These are phyloP conservation scores for Rhabdomys pumilio DNA, from an alignment of 2,797 vertebrate genomes.

Conservation along the genomic window DNA sequence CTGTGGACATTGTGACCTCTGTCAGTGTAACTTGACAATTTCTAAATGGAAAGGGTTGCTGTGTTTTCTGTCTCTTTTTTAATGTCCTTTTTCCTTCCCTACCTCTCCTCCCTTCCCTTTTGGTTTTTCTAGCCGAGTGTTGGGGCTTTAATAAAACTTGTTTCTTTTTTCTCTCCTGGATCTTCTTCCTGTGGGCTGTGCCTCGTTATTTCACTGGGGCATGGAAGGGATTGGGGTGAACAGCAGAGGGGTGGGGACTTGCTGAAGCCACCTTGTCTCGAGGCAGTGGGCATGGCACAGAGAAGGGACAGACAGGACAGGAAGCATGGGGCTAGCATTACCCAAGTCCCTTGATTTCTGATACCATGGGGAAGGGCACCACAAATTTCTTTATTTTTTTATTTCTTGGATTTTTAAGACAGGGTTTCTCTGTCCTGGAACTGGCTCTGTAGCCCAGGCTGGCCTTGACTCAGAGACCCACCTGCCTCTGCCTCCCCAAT, in stretches of 20 bases:
- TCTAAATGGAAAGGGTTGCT: slow-evolving; percentile 92
- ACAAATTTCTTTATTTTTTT: neutral
- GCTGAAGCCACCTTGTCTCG: too few species aligned
- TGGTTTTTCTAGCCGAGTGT: slow-evolving; percentile 88
- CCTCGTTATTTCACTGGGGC: slow-evolving; percentile 74
- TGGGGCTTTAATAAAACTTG: slow-evolving; percentile 90
- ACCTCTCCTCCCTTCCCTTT: slow-evolving; percentile 81
- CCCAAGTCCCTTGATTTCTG: neutral
- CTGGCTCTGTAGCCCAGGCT: neutral
- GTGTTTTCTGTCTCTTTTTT: slow-evolving; percentile 88
- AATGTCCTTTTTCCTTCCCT: slow-evolving; percentile 83
- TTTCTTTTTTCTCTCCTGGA: slow-evolving; percentile 86
- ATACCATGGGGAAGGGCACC: neutral
- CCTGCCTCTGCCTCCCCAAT: neutral
- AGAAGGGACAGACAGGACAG: neutral
- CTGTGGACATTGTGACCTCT: slow-evolving; percentile 96
- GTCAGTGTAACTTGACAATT: slow-evolving; percentile 92
- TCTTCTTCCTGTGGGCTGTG: slow-evolving; percentile 76
- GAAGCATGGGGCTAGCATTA: neutral
- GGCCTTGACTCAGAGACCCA: neutral
- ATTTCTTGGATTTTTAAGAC: neutral
- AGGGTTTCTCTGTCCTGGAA: neutral
- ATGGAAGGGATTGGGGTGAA: neutral
- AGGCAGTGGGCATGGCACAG: accelerated
- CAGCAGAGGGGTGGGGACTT: neutral